Conservation (phyloP, 2,113 vertebrate genomes). For the Takifugu bimaculatus region DNA sequence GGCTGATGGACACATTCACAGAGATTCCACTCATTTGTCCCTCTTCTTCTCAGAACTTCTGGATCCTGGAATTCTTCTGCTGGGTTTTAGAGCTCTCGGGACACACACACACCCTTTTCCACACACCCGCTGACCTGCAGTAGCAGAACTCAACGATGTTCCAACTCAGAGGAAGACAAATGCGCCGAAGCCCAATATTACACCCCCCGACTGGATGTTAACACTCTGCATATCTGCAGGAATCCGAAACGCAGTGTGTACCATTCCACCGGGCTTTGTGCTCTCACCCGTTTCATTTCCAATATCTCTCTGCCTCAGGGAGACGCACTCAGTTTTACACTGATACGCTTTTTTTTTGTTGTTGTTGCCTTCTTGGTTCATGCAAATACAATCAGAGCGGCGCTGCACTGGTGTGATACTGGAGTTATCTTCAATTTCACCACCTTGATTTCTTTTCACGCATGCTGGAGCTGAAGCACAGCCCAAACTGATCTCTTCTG, state of each 20-base stretch:
- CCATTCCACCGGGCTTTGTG: constrained; percentile 52
- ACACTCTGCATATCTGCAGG: constrained; percentile 57
- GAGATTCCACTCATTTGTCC: too few relatives aligned
- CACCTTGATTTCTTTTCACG: constrained; percentile 10
- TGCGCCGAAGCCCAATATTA: constrained; percentile 41
- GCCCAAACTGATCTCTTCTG: neutral
- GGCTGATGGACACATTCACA: neutral
- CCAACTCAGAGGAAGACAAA: constrained; percentile 43
- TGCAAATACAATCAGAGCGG: constrained; percentile 28
- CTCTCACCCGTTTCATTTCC: constrained; percentile 60
- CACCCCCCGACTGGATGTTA: constrained; percentile 60
- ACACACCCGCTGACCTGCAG: constrained; percentile 29
- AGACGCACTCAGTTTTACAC: constrained; percentile 68
- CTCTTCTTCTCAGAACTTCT: too few relatives aligned
- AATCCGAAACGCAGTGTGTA: constrained; percentile 59
- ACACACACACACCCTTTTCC: constrained; percentile 21
- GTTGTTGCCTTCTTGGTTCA: constrained; percentile 48
- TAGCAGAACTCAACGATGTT: constrained; percentile 33
- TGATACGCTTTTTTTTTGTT: constrained; percentile 35
- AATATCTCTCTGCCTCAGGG: constrained; percentile 58
- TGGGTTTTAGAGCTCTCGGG: neutral
- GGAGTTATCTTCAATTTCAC: constrained; percentile 29
- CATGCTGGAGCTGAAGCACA: constrained; percentile 5
- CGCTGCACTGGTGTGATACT: constrained; percentile 29
- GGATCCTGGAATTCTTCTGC: neutral